Percentiles rank a stretch among this genome's conserved stretches.
These are phyloP conservation scores for Polia nebulosa DNA, from an alignment of 2,888 invertebrate genomes.

Conservation along the genomic window DNA sequence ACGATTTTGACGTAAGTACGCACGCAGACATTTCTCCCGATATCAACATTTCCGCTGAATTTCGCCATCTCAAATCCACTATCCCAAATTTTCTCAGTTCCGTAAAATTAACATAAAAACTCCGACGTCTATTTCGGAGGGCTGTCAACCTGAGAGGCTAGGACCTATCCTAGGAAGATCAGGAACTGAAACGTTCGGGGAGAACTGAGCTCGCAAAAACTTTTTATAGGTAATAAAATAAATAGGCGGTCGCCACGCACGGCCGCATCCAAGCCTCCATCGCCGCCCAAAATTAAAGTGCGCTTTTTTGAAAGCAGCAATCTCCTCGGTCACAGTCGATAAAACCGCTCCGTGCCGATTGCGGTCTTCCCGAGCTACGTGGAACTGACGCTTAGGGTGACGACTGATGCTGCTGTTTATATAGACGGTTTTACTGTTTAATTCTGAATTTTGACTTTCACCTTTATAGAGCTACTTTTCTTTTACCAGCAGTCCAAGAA, in stretches of 20 bases:
- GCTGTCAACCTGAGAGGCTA: constrained; percentile 19
- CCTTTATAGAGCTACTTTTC: neutral
- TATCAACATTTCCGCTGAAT: constrained; percentile 18
- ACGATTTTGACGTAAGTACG: constrained; percentile 1
- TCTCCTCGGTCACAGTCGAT: constrained; percentile 88
- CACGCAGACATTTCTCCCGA: neutral
- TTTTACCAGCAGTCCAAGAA: neutral
- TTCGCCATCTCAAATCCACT: constrained; percentile 17
- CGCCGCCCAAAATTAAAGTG: constrained; percentile 87
- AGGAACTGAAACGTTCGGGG: constrained; percentile 59
- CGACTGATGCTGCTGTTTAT: constrained; percentile 21
- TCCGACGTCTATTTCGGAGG: constrained; percentile 32
- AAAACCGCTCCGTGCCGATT: constrained; percentile 89
- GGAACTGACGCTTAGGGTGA: constrained; percentile 66
- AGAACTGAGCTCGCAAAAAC: constrained; percentile 71
- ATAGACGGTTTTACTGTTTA: neutral
- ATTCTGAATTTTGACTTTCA: neutral
- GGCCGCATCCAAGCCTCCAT: constrained; percentile 77
- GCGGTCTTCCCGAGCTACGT: constrained; percentile 77
- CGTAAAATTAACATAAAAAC: constrained; percentile 50
- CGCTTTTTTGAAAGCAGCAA: constrained; percentile 87
- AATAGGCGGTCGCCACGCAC: constrained; percentile 87
- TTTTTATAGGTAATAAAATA: constrained; percentile 89
- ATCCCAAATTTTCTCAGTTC: constrained; percentile 40
- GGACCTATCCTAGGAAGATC: constrained; percentile 58